Conservation (phyloP, 92 coral and sea anemone genomes). For the Metridium senile region DNA sequence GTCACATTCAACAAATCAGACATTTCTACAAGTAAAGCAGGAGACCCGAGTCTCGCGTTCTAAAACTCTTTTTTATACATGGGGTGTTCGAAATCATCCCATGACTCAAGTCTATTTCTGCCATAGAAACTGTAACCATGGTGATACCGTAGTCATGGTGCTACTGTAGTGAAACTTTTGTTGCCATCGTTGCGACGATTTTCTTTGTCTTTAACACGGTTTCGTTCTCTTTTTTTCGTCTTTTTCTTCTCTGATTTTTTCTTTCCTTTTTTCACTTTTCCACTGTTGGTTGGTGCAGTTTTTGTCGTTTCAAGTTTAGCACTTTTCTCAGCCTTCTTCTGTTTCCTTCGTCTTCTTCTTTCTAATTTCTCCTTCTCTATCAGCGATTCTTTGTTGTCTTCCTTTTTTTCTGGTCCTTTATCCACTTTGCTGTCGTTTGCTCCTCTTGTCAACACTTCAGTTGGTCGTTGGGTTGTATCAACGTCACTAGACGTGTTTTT, state of each 20-base stretch:
- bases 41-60: no score
- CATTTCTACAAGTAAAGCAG: no score
- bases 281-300: not conserved
- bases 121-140: not conserved
- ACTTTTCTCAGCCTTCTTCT: constrained; percentile 9
- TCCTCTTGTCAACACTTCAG: not conserved
- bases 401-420: not conserved
- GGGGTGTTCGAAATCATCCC: no score
- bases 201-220: not conserved
- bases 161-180: not conserved
- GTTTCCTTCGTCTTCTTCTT: constrained; percentile 14
- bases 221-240: not conserved
- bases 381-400: not conserved
- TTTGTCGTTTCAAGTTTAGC: not conserved
- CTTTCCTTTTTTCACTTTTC: not conserved
- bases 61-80: no score
- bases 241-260: not conserved
- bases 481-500: not conserved
- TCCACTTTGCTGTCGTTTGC: not conserved
- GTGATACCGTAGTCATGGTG: constrained; percentile 4
- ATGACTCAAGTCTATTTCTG: not conserved
- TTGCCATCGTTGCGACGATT: not conserved
- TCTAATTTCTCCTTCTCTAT: constrained; percentile 17
- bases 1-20: no score
- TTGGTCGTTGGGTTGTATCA: not conserved